Base-by-base conservation (phyloP, 2,888 invertebrate genomes). In the Bellardia bayeri region DNA sequence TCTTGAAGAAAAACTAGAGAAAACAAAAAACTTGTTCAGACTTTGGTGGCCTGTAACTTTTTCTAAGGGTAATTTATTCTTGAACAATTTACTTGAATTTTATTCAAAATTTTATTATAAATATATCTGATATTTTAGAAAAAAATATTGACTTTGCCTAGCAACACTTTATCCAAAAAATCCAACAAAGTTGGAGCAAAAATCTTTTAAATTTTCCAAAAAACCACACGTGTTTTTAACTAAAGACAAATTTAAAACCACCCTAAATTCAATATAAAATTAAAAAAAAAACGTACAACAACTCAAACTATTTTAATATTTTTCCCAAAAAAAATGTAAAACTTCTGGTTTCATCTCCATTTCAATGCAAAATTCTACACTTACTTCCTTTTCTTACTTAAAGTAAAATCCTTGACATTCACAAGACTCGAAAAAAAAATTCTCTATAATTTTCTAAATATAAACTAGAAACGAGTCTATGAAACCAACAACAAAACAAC, bases 341-440 rank as follows among this genome's bases (percentile, higher is more conserved):
- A 23, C 37, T 64, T 54, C 45, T 61, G 14, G 49, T 66, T 56
- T 42, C 8, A 66, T 64, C 75, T 23, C 5, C 58, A 33, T 66
- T 64, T 68, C 40, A 63, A 51, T 56, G 33, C 4, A 4, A 58
- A 68, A 54, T 23, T 64, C 51, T 40, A 74, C 16, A 71, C 37
- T 37, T 37, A 49, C 49, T 61, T 61, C 56, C 64, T 68, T 51
- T 69, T 51, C 16, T 75, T 74, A 23, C n/a, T 5, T 51, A 14
- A 78, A 51, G 49, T 81, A 13, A 74, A 68, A 84, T 74, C 85
- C 84, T 87, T 87, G 82, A 82, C 81, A 87, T 87, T 87, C 78
- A 74, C 23, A 51, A 74, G 13, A 66, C 45, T 68, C 23, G 68
- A 66, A 56, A 7, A 56, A 23, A 7, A 37, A 49, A 14, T 51